Evolutionary conservation across 2,888 invertebrate species (phyloP), one percentile per base, ranked within the genome.

Genomic region (Noctua comes): DNA sequence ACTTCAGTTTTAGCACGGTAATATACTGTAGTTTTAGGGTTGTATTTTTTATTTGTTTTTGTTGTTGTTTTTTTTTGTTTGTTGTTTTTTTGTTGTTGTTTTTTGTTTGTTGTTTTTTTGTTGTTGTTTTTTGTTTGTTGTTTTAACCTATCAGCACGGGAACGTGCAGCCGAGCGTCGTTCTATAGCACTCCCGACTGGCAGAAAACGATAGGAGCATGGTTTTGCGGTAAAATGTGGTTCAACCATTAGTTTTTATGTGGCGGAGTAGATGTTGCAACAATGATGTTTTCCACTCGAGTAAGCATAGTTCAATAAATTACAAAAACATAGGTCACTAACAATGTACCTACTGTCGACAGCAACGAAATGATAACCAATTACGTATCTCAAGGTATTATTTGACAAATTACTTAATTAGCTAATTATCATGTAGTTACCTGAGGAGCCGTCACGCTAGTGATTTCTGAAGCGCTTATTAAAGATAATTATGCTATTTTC

Each of bases 381-480:
- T 68, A 62, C 18, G 46, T 57, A 18, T 31, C 31, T 27, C 16
- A 27, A 64, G 76, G 48, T 59, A 77, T 76, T 13, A 77, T 59
- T 77, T 36, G n/a, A n/a, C 16, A 69, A 68, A 78, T 78, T 51
- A 77, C 77, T 77, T 77, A 48, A 66, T 68, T 43, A 62, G 16
- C n/a, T 68, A 62, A 40, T 18, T 76, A 43, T 18, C 54, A 31
- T 6, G 40, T 13, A 31, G 13, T 51, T 68, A 54, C 31, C 21
- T 65, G 43, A 31, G 51, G 36, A 57, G 10, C 77, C 65, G 77
- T 77, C 77, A 77, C 77, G 77, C 36, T 77, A 57, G 11, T 27
- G n/a, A 36, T 31, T 77, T 21, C 46, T 66, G 6, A 54, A 54
- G 40, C 1, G 18, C n/a, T 43, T 54, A 31, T 11, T 48, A 54